Percentiles rank a stretch among this genome's conserved stretches.
Evolutionary conservation across 1,140 invertebrate species (phyloP).

Genomic region (Homarus americanus): DNA sequence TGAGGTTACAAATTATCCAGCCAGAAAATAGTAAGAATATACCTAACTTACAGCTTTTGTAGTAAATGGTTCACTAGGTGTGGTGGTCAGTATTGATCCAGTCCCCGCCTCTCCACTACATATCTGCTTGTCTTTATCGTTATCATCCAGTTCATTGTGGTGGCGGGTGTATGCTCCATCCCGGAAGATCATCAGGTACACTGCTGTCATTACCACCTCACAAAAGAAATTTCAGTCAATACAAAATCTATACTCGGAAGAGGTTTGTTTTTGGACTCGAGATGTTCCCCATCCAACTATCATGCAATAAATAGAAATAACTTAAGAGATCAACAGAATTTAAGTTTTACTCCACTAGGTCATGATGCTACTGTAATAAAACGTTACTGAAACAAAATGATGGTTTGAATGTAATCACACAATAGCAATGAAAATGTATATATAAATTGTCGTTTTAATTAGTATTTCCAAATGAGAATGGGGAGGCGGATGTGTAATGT

Average conservation of each 20-base stretch:
- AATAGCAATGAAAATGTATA: too few species aligned
- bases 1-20: not conserved
- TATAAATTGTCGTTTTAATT: too few species aligned
- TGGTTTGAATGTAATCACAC: not conserved
- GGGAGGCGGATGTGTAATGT: too few species aligned
- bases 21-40: not conserved
- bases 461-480: too few species aligned
- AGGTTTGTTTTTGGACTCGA: not conserved
- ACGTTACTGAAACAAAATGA: not conserved
- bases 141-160: too few species aligned
- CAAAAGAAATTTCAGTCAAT: not conserved
- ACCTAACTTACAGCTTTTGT: slow-evolving; percentile 19
- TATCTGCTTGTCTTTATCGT: too few species aligned
- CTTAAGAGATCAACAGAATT: not conserved
- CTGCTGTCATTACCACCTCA: slow-evolving; percentile 12
- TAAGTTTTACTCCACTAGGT: not conserved
- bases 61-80: slow-evolving; percentile 1
- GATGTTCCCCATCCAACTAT: not conserved
- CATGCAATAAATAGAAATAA: not conserved
- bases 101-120: not conserved
- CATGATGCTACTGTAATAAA: not conserved
- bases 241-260: not conserved
- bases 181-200: not conserved
- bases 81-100: not conserved
- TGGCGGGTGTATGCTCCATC: not conserved